Base-by-base conservation (phyloP, 2,888 invertebrate genomes). In the Tetanocera ferruginea region DNA sequence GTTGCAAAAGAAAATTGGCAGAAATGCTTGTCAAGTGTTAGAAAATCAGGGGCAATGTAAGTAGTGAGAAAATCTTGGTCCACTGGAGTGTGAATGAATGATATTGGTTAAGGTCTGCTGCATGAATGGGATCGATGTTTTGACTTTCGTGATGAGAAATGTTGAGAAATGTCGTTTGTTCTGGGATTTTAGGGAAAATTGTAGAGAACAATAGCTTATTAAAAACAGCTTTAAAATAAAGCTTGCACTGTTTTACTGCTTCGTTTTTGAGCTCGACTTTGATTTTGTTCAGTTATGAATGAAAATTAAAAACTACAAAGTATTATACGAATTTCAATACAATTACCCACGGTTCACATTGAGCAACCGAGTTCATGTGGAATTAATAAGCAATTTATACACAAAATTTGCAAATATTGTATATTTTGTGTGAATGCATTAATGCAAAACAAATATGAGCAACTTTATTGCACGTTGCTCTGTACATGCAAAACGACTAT, bases 1-100 rank as follows among this genome's bases (percentile, higher is more conserved):
- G 43, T 19, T 23, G 37, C 4, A 5, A 5, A n/a, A 9, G 43
- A 43, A 43, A 25, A 17, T 37, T 8, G 0, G 8, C 0, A 43
- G 2, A 19, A 43, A 19, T 8, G 1, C 14, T 14, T 2, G 31
- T 25, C 2, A 28, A 11, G 28, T 28, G 31, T 31, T 31, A 4
- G 3, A 3, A 31, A 31, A 4, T 3, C 31, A 31, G 5, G 14
- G 31, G 17, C 25, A 62, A 62, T 25, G 14, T 2, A 25, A 62
- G 31, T 3, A 3, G 17, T 51, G 51, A 70, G 28, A 19, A 25
- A 71, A 23, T n/a, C 31, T 9, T 51, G n/a, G 43, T 14, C 60
- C 74, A 77, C 69, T 74, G 69, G 74, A 73, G 74, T 74, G 77
- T 67, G 73, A 76, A 76, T 57, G 69, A 34, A n/a, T n/a, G n/a